A percentile compares a stretch with the other conserved stretches of the same genome.
Evolutionary conservation across 1,140 invertebrate genomes (phyloP).

Genomic region (Formica exsecta): DNA sequence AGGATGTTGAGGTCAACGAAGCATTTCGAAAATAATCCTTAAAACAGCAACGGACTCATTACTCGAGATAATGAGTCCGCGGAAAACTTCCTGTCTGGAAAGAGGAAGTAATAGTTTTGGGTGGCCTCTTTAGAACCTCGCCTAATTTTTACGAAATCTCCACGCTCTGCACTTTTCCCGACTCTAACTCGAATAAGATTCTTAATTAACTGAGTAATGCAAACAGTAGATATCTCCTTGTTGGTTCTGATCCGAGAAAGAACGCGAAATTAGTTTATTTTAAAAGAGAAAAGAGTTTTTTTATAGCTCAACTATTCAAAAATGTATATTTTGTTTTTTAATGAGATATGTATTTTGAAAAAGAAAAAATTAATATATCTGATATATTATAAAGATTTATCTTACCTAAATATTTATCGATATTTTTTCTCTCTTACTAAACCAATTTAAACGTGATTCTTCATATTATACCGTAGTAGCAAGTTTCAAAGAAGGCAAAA

Average conservation of each 20-base stretch:
- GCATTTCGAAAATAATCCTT: slow-evolving; percentile 49
- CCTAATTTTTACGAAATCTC: slow-evolving; percentile 44
- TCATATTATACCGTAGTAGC: slow-evolving; percentile 7
- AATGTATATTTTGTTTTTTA: background rate
- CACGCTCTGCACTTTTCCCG: background rate
- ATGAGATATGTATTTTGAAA: background rate
- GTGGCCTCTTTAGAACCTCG: background rate
- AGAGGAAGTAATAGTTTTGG: slow-evolving; percentile 50
- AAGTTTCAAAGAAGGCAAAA: slow-evolving; percentile 35
- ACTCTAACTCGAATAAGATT: background rate
- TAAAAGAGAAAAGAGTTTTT: background rate
- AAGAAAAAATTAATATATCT: background rate
- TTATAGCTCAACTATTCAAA: background rate
- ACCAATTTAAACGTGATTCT: background rate
- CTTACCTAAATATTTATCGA: background rate
- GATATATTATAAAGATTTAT: background rate
- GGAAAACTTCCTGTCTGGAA: slow-evolving; percentile 24
- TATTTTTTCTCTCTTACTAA: background rate
- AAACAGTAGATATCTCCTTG: background rate
- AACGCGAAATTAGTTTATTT: background rate
- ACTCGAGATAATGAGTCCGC: slow-evolving; percentile 59
- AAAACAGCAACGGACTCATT: slow-evolving; percentile 56
- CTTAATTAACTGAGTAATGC: slow-evolving; percentile 30
- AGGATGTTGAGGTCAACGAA: slow-evolving; percentile 46
- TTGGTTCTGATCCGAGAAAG: background rate